Conservation (phyloP, 64 coral and sea anemone species). For the Stichodactyla mertensii region DNA sequence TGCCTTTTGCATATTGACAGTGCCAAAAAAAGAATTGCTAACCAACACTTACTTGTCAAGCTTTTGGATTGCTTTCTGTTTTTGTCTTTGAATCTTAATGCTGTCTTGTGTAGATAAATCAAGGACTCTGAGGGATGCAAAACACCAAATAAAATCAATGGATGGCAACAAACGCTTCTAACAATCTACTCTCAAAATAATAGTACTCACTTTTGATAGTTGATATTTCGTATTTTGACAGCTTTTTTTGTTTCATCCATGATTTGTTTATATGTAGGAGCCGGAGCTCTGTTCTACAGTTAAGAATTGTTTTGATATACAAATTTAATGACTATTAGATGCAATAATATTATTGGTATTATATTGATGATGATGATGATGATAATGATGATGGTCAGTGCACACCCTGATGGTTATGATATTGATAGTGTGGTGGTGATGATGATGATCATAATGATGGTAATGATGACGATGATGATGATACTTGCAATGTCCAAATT, state of each 20-base stretch:
- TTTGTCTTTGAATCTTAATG: constrained; percentile 83
- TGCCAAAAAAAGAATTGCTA: background rate
- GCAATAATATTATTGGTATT: background rate
- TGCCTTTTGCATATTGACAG: too few relatives aligned
- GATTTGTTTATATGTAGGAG: constrained; percentile 68
- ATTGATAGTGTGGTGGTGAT: too few relatives aligned
- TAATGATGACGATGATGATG: too few relatives aligned
- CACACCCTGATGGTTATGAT: too few relatives aligned
- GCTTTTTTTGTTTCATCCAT: constrained; percentile 65
- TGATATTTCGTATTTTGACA: constrained; percentile 46
- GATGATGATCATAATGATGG: too few relatives aligned
- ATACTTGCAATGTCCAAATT: too few relatives aligned
- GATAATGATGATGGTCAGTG: too few relatives aligned
- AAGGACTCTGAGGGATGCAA: constrained; percentile 49
- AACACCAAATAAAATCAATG: background rate
- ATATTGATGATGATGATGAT: too few relatives aligned
- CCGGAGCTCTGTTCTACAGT: constrained; percentile 42
- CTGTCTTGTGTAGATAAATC: constrained; percentile 81
- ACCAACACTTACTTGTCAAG: constrained; percentile 57
- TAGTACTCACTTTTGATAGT: constrained; percentile 69
- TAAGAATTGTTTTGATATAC: constrained; percentile 19
- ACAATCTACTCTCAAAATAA: background rate
- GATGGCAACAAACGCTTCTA: background rate
- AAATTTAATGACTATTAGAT: too few relatives aligned
- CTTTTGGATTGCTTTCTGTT: constrained; percentile 58